Evolutionary conservation across 1,140 invertebrate species (phyloP), one percentile per base, ranked within the genome.

Genomic region (Neuroterus valhalla): DNA sequence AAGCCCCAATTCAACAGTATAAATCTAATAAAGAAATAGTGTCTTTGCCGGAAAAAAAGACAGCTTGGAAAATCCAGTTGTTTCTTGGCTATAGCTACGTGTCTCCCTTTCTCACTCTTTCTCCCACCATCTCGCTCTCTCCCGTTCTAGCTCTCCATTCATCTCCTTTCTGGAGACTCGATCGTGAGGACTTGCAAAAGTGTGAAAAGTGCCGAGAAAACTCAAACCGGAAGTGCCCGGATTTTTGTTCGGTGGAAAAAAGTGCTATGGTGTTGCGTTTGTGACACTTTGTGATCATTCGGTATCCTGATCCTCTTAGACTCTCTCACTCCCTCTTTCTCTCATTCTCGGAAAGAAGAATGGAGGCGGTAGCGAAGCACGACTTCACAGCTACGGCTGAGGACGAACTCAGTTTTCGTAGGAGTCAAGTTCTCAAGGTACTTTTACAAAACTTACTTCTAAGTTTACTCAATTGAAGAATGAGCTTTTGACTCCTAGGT

Each of bases 361-460:
- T 99, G 98, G 98, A 99, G 93, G 98, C 98, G 85, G 93, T 96
- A 91, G 98, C 98, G 81, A 99, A 98, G 93, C 98, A 99, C 91
- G 98, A 99, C 92, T 99, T 99, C 91, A 96, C 94, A 87, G 98
- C 98, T 75, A 99, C 97, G 78, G 98, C 98, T 82, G 96, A 97
- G 86, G 98, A 99, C 92, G 98, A 99, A 91, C 94, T 99, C 75
- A 99, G 97, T 92, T 99, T 99, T 93, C 94, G 94, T 84, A 96
- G 97, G 92, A 96, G 94, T 86, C 96, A 98, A 90, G 93, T 98
- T 79, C 92, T 99, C 66, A 99, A 99, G 95, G 98, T 99, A 92
- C 31, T 79, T 52, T 62, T 62, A n/a, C 55, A 62, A 62, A 62
- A 62, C 6, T 62, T 31, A 62, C 21, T 62, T 31, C 26, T 12